Percentiles rank a stretch among this genome's conserved stretches.
phyloP scores from a whole-genome alignment of 1,140 invertebrate species.

The Goniozus legneri region DNA sequence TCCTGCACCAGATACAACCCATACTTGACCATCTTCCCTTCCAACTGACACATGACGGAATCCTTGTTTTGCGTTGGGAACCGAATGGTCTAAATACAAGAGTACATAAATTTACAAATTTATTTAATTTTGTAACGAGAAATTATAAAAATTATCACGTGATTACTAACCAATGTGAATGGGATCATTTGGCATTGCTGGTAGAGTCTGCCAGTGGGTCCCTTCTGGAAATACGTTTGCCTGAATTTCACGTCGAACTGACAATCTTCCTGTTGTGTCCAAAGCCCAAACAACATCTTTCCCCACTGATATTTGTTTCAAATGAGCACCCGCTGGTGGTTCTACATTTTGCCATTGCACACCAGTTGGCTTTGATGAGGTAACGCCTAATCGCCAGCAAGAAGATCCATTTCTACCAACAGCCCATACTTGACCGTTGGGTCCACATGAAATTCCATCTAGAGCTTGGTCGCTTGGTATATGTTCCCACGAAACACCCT shows the following conservation, averaged over 20 bases:
- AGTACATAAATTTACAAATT: constrained; percentile 1
- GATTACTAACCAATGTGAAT: constrained; percentile 53
- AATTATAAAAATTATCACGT: neutral
- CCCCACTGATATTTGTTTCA: constrained; percentile 75
- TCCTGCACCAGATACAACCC: constrained; percentile 72
- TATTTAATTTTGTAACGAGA: no score
- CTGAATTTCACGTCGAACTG: constrained; percentile 65
- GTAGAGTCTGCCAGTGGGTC: constrained; percentile 66
- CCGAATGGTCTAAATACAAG: constrained; percentile 35
- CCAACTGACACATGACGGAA: constrained; percentile 67
- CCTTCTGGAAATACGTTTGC: constrained; percentile 70
- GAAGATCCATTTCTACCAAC: constrained; percentile 80
- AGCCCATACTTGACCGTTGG: constrained; percentile 75
- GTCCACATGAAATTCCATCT: constrained; percentile 67
- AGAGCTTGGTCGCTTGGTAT: constrained; percentile 72
- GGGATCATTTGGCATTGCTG: constrained; percentile 58
- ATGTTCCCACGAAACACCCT: constrained; percentile 78
- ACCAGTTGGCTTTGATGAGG: constrained; percentile 62
- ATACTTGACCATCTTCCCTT: constrained; percentile 59
- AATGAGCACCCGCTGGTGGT: constrained; percentile 63
- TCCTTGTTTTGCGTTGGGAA: constrained; percentile 51
- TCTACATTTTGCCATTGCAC: constrained; percentile 62
- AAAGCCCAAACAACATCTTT: constrained; percentile 68
- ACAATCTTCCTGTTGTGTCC: constrained; percentile 61
- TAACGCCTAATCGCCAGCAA: constrained; percentile 72